Percentiles rank a stretch among this genome's conserved stretches.
Conservation (phyloP, 2,797 vertebrate genomes). For the Varecia variegata region DNA sequence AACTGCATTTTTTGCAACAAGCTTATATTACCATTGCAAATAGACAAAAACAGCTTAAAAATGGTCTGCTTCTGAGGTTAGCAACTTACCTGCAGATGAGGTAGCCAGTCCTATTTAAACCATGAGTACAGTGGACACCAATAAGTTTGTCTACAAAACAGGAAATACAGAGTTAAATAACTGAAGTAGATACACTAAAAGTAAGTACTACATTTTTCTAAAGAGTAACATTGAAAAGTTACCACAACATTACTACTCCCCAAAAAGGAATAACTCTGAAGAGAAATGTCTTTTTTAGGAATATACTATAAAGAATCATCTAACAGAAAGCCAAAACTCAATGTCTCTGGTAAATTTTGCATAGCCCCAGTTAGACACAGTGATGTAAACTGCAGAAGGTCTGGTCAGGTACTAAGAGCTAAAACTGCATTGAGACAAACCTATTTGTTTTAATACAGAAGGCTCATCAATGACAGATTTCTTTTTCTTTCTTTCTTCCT, state of each 20-base stretch:
- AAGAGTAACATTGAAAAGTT: constrained; percentile 14
- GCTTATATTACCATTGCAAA: not conserved
- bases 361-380: not conserved
- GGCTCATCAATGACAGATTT: not conserved
- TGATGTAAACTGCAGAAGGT: not conserved
- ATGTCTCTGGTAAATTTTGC: not conserved
- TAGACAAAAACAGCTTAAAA: not conserved
- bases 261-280: not conserved
- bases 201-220: not conserved
- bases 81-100: constrained; percentile 92
- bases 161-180: not conserved
- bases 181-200: not conserved
- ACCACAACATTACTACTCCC: not conserved
- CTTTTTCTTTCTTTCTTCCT: no score
- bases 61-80: not conserved
- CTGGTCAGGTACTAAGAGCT: not conserved
- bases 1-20: not conserved
- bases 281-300: not conserved
- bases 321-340: not conserved
- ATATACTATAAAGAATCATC: not conserved
- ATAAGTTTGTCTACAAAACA: constrained; percentile 90
- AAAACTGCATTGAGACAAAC: not conserved
- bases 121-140: constrained; percentile 96
- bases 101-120: constrained; percentile 95
- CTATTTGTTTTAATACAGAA: not conserved